These are phyloP conservation scores for Microcebus jonahi DNA, from an alignment of 2,113 vertebrate genomes.

Conservation along the genomic window DNA sequence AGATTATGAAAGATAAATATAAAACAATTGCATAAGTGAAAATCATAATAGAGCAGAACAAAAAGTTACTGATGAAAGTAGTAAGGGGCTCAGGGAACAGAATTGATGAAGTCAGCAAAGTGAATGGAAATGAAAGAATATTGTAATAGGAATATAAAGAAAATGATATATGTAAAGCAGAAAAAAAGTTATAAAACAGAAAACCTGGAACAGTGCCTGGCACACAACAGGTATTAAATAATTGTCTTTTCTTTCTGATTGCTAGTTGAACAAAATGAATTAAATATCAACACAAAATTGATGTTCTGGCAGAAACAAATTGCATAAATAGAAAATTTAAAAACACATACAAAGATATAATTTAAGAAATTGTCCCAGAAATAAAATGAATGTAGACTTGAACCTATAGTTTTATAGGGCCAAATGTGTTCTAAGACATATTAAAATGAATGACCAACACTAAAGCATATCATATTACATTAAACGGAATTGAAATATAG, in stretches of 20 bases:
- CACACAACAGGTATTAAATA: not conserved
- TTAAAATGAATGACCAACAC: not conserved
- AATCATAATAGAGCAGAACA: not conserved
- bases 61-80: not conserved
- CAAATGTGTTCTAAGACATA: not conserved
- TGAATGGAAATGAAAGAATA: not conserved
- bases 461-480: not conserved
- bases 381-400: not conserved
- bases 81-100: not conserved
- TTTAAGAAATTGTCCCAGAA: not conserved
- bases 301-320: not conserved
- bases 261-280: not conserved
- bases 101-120: not conserved
- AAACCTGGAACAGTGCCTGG: not conserved
- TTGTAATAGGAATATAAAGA: not conserved
- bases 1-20: not conserved
- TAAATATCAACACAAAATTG: not conserved
- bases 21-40: not conserved
- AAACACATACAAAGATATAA: not conserved
- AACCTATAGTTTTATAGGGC: not conserved
- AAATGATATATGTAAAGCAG: too few species aligned
- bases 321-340: not conserved
- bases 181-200: not conserved
- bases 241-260: not conserved
- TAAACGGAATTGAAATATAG: not conserved